Percentiles rank a stretch among this genome's conserved stretches.
These are phyloP conservation scores for Danaus melanippus DNA, from an alignment of 1,140 invertebrate genomes.

Conservation along the genomic window DNA sequence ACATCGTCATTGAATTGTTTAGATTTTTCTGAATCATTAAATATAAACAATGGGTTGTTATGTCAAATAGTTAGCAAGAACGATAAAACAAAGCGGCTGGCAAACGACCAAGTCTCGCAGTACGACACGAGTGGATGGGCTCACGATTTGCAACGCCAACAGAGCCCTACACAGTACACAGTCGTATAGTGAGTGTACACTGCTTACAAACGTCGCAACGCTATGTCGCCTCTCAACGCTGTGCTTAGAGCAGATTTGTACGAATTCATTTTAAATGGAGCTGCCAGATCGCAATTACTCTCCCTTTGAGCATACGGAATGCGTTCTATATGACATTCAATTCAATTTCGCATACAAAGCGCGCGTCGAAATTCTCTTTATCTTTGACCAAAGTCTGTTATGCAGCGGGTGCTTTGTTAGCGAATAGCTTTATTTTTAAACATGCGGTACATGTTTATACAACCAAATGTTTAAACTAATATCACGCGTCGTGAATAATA, in stretches of 20 bases:
- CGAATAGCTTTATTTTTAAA: slow-evolving; percentile 43
- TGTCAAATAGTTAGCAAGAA: slow-evolving; percentile 60
- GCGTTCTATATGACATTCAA: slow-evolving; percentile 65
- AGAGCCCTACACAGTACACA: slow-evolving; percentile 2
- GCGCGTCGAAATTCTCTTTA: slow-evolving; percentile 61
- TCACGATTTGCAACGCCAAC: slow-evolving; percentile 49
- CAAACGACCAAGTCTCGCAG: slow-evolving; percentile 59
- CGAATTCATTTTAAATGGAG: slow-evolving; percentile 67
- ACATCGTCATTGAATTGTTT: slow-evolving; percentile 7
- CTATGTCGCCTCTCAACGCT: slow-evolving; percentile 31
- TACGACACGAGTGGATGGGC: slow-evolving; percentile 55
- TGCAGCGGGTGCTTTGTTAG: slow-evolving; percentile 57
- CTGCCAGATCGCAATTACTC: slow-evolving; percentile 63
- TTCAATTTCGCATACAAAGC: slow-evolving; percentile 65
- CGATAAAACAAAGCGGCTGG: slow-evolving; percentile 66
- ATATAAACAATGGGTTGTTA: slow-evolving; percentile 61
- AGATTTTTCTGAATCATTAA: slow-evolving; percentile 55
- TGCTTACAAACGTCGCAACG: slow-evolving; percentile 30
- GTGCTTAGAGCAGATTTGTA: slow-evolving; percentile 54
- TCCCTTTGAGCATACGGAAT: slow-evolving; percentile 64
- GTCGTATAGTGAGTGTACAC: slow-evolving; percentile 17
- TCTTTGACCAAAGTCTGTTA: slow-evolving; percentile 61
- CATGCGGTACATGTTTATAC: slow-evolving; percentile 22
- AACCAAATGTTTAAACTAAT: slow-evolving; percentile 1
- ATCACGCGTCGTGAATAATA: too few relatives aligned